Base-by-base conservation (phyloP, 2,888 invertebrate species). In the Drosophila neotestacea region DNA sequence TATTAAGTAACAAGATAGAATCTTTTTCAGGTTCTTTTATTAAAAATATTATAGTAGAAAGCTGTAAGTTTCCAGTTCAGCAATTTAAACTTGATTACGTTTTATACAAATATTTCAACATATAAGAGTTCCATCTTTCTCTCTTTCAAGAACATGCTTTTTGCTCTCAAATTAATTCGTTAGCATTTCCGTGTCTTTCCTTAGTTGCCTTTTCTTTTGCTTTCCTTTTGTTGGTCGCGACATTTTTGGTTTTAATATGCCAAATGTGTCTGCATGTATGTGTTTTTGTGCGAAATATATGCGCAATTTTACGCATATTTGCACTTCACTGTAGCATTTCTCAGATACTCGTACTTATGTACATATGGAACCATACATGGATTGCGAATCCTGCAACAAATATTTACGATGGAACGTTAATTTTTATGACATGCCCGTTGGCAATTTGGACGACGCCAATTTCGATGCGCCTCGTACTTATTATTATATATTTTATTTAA, bases 261-360 rank as follows among this genome's bases (percentile, higher is more conserved):
- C 68, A 69, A 80, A 71, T 77, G 69, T 70, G 60, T 54, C 16
- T 16, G 16, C 1, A 13, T 46, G 10, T 67, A 30, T 54, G 58
- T 61, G 54, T 55, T 44, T 47, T 44, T 58, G 63, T 44, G 59
- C 48, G 36, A 48, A 63, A 72, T 61, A 63, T 76, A 60, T 80
- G 65, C 63, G 56, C 73, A 79, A 84, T 84, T 84, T 84, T 70
- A 79, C 83, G 87, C 87, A 77, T 84, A 86, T 84, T 81, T 87
- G 82, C 80, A 80, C 87, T 84, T 71, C 47, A 60, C 56, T 77
- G 70, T 69, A 47, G 70, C 68, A 78, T 69, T 72, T 44, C 42
- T 56, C 62, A 46, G 52, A 71, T 63, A 13, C 13, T 36, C 16
- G 22, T 30, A 39, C 46, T 51, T 54, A 34, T 52, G 54, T 10